These are phyloP conservation scores for Itoplectis maculator DNA, from an alignment of 2,888 invertebrate species.

Conservation along the genomic window DNA sequence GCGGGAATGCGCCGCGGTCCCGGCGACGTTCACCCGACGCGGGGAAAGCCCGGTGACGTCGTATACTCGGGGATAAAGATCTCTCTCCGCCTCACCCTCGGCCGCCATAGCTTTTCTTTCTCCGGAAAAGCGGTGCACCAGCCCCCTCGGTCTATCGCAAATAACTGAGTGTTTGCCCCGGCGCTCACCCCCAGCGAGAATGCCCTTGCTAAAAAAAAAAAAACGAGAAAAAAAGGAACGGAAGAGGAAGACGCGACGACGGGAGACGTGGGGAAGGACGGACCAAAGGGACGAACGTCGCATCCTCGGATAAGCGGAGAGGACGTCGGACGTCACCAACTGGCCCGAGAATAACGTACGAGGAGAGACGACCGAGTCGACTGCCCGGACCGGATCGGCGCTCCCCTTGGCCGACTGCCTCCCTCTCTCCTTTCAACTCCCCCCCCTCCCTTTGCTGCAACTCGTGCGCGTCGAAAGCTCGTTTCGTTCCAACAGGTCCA, in stretches of 20 bases:
- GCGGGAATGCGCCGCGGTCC: constrained; percentile 53
- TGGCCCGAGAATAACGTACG: constrained; percentile 32
- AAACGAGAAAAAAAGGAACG: constrained; percentile 5
- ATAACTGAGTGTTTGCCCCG: constrained; percentile 43
- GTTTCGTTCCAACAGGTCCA: constrained; percentile 66
- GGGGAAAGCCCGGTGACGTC: constrained; percentile 38
- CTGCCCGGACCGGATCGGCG: background rate
- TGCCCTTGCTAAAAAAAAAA: background rate
- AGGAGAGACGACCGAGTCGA: constrained; percentile 37
- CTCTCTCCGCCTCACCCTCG: constrained; percentile 33
- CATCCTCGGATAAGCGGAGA: constrained; percentile 17
- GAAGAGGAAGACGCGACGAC: too few species aligned
- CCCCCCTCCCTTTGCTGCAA: constrained; percentile 55
- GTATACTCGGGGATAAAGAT: constrained; percentile 49
- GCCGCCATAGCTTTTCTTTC: constrained; percentile 20
- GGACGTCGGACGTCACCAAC: constrained; percentile 6
- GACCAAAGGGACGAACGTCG: constrained; percentile 23
- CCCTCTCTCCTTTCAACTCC: too few species aligned
- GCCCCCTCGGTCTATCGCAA: constrained; percentile 31
- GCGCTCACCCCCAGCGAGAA: background rate
- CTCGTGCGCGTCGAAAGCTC: constrained; percentile 63
- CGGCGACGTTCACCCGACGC: constrained; percentile 28
- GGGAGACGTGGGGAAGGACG: too few species aligned
- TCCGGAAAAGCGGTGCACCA: background rate
- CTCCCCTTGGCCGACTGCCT: constrained; percentile 8